A percentile compares a stretch with the other conserved stretches of the same genome.
These are phyloP conservation scores for Pseudorhombus dupliciocellatus DNA, from an alignment of 2,113 vertebrate species.

Conservation along the genomic window DNA sequence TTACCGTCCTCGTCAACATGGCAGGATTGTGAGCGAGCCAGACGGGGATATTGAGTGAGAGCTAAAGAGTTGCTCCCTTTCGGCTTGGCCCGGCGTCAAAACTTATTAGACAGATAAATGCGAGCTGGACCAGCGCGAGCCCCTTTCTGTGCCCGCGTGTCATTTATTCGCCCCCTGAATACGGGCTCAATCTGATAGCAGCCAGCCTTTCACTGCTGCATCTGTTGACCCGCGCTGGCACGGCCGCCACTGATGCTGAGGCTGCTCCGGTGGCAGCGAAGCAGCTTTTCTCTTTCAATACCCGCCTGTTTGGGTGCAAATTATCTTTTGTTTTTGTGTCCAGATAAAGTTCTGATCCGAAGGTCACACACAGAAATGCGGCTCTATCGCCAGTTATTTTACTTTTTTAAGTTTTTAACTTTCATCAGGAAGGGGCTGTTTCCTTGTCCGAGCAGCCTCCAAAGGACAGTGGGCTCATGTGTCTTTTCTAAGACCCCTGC, in stretches of 20 bases:
- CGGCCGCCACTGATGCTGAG: conserved; percentile 6
- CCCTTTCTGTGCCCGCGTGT: conserved; percentile 42
- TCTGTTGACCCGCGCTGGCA: conserved; percentile 45
- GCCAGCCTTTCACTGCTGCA: conserved; percentile 28
- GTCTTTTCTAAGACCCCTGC: conserved; percentile 11
- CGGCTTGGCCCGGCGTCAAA: conserved; percentile 41
- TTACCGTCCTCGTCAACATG: conserved; percentile 43
- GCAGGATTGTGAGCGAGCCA: conserved; percentile 44
- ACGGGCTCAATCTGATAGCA: conserved; percentile 63
- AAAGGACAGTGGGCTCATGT: background rate
- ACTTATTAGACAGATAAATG: conserved; percentile 73
- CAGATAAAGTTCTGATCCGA: background rate
- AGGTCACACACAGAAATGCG: too few relatives aligned
- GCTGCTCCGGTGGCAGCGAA: conserved; percentile 2
- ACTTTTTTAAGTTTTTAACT: too few relatives aligned
- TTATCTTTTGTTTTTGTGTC: background rate
- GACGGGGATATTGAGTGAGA: conserved; percentile 55
- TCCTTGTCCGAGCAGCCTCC: too few relatives aligned
- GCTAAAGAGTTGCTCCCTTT: conserved; percentile 50
- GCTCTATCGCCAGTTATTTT: too few relatives aligned
- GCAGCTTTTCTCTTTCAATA: background rate
- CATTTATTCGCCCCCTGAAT: conserved; percentile 56
- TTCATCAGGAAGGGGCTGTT: too few relatives aligned
- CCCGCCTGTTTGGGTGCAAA: background rate
- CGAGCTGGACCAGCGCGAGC: conserved; percentile 38